Conservation (phyloP, 2,797 vertebrate genomes). For the Enteromius unitaeniatus region DNA sequence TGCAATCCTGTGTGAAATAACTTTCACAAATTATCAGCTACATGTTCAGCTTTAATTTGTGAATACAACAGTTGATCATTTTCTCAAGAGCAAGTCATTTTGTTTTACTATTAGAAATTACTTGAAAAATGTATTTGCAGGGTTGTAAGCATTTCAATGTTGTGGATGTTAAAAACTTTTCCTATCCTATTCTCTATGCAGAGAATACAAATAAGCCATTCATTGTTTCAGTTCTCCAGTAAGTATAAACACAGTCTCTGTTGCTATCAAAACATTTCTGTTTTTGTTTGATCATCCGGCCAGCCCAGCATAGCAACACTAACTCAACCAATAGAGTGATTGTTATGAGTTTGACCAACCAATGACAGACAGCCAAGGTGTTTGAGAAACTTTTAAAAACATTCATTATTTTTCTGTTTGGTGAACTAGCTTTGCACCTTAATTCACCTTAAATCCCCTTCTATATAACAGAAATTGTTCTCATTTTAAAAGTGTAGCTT, state of each 20-base stretch:
- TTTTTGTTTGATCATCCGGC: not conserved
- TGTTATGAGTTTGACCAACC: not conserved
- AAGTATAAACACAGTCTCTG: not conserved
- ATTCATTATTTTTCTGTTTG: slow-evolving; percentile 5
- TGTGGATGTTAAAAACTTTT: not conserved
- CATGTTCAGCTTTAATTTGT: not conserved
- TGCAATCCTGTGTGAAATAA: not conserved
- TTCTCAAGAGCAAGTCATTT: not conserved
- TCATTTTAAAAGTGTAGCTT: not conserved
- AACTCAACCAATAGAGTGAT: not conserved
- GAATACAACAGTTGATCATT: not conserved
- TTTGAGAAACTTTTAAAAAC: not conserved
- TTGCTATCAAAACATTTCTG: slow-evolving; percentile 4
- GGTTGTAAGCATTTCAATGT: not conserved
- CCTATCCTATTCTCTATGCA: not conserved
- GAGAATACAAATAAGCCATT: not conserved
- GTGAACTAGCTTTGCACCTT: not conserved
- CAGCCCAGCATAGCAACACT: slow-evolving; percentile 1
- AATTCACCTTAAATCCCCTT: not conserved
- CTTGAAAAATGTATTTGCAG: not conserved
- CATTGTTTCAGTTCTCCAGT: not conserved
- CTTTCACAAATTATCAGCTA: not conserved
- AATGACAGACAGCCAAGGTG: not conserved
- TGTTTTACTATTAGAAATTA: not conserved
- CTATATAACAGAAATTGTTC: not conserved